Evolutionary conservation across 2,888 invertebrate genomes (phyloP), one percentile per base, ranked within the genome.

Genomic region (Autographa gamma): DNA sequence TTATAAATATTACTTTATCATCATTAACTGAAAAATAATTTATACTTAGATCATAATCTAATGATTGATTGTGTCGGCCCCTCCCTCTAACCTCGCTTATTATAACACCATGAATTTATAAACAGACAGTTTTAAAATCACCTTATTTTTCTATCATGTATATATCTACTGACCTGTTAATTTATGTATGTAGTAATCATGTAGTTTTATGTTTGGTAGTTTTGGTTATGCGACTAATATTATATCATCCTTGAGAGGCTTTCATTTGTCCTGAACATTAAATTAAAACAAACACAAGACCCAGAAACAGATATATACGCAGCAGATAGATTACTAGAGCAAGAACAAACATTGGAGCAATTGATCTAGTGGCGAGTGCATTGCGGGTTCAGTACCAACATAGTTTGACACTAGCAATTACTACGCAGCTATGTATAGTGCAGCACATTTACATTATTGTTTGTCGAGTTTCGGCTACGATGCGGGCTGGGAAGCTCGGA

Each of bases 11-110:
- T 43, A 16, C 43, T n/a, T 48, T 16, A 48, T 48, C 48, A 48
- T n/a, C 48, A 48, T n/a, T 48, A 16, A 48, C 48, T 48, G 48
- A n/a, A 48, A 48, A 48, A 48, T n/a, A 48, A 48, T 48, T n/a
- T 48, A 48, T 48, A 5, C n/a, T 48, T 48, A 48, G 48, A 48
- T 48, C n/a, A n/a, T n/a, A n/a, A 48, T 48, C 48, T n/a, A 16
- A 48, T 48, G 48, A 48, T 48, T 48, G 5, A 48, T 48, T 16
- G n/a, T n/a, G n/a, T 48, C n/a, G 48, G 48, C 48, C n/a, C 48
- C 48, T n/a, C 48, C 48, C n/a, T 6, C 7, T n/a, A 16, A 48
- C 48, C 43, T 43, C 43, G 14, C 5, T 5, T 43, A 43, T 43
- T 43, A 43, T 43, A 43, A 43, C 7, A 43, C 14, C 14, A 43